Conservation (phyloP, 2,113 vertebrate genomes). For the Centropus unirufus region DNA sequence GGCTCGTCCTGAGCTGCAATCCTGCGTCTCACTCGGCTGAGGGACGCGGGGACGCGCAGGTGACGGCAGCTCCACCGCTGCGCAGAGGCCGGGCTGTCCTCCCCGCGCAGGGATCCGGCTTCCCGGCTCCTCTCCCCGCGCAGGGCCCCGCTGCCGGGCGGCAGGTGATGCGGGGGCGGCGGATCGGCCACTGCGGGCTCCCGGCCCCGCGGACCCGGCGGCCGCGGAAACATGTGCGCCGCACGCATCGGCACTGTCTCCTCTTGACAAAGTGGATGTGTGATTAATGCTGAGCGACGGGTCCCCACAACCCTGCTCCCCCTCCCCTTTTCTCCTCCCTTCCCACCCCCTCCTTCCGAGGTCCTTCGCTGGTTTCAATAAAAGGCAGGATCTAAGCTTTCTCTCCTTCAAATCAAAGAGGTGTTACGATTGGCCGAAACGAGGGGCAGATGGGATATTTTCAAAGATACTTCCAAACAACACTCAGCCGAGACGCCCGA, state of each 20-base stretch:
- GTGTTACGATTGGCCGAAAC: background rate
- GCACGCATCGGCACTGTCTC: background rate
- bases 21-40: fast-evolving
- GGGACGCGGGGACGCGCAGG: background rate
- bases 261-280: background rate
- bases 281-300: background rate
- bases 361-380: conserved; percentile 34
- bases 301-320: background rate
- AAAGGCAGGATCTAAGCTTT: conserved; percentile 9
- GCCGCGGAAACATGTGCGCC: background rate
- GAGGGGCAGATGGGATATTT: conserved; percentile 17
- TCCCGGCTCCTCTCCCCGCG: background rate
- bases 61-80: background rate
- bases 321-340: background rate
- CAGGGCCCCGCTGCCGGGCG: background rate
- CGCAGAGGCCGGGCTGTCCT: too few species aligned
- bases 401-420: background rate
- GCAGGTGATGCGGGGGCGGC: background rate
- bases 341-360: background rate
- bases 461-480: conserved; percentile 3
- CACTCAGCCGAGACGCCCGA: background rate
- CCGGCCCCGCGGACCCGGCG: too few species aligned
- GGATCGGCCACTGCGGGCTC: background rate
- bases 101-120: too few species aligned
- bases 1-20: background rate